Evolutionary conservation across 2,113 vertebrate species (phyloP).

Genomic region (Garra rufa): DNA sequence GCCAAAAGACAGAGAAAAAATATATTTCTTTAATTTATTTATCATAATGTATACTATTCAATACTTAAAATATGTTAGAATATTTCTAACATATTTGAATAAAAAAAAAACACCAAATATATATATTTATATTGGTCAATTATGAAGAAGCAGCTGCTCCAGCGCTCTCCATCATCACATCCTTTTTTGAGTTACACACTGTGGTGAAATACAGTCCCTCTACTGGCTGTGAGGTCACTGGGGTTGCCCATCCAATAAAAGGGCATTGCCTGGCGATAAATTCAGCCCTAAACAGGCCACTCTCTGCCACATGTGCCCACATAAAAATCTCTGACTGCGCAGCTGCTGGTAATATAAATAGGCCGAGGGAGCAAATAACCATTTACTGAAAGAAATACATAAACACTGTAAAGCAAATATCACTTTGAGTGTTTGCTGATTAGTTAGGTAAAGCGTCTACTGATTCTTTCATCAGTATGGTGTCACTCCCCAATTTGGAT

Average conservation of each 20-base stretch:
- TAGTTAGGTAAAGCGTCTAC: neutral
- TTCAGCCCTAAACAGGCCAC: neutral
- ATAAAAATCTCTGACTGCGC: neutral
- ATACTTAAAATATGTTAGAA: no score
- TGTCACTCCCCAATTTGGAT: neutral
- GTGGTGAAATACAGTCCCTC: conserved; percentile 5
- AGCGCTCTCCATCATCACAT: no score
- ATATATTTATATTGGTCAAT: neutral
- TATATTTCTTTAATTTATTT: no score
- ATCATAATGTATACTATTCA: no score
- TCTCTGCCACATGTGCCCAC: conserved; percentile 11
- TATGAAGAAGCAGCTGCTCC: no score
- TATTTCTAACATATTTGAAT: no score
- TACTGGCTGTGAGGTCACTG: neutral
- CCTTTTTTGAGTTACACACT: no score
- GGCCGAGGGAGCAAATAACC: neutral
- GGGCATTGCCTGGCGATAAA: neutral
- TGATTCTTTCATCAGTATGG: neutral
- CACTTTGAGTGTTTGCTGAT: neutral
- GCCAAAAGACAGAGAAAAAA: no score
- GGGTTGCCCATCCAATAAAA: conserved; percentile 16
- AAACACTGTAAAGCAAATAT: neutral
- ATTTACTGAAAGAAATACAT: neutral
- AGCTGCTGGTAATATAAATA: conserved; percentile 9
- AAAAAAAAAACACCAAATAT: no score